Percentiles rank a stretch among this genome's conserved stretches.
Conservation (phyloP, 2,113 vertebrate species). For the Speoplatyrhinus poulsoni region DNA sequence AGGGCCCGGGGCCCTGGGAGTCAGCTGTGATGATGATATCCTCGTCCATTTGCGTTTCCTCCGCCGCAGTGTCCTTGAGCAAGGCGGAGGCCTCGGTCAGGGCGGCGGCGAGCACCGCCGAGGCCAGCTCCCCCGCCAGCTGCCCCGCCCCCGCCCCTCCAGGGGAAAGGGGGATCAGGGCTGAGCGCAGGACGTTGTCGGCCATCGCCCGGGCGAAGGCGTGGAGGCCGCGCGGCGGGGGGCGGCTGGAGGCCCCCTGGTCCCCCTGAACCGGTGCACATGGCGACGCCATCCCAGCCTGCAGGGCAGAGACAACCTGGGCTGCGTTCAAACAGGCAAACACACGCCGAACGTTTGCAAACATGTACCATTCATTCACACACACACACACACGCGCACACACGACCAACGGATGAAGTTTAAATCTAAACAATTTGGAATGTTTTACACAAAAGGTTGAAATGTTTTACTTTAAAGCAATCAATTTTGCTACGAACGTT, state of each 20-base stretch:
- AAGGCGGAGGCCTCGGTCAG: constrained; percentile 46
- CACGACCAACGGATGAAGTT: too few relatives aligned
- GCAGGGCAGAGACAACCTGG: constrained; percentile 10
- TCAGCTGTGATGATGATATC: background rate
- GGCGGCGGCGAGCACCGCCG: constrained; percentile 35
- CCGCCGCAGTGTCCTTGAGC: background rate
- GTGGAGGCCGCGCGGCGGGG: constrained; percentile 28
- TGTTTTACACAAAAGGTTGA: too few relatives aligned
- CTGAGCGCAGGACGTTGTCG: constrained; percentile 52
- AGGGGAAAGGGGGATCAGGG: constrained; percentile 7
- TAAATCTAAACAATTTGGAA: too few relatives aligned
- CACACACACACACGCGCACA: too few relatives aligned
- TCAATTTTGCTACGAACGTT: too few relatives aligned
- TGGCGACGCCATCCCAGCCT: constrained; percentile 45
- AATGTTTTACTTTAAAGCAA: too few relatives aligned
- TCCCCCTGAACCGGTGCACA: constrained; percentile 4
- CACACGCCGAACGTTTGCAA: too few relatives aligned
- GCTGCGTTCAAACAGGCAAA: too few relatives aligned
- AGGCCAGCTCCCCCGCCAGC: constrained; percentile 50
- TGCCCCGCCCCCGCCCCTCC: constrained; percentile 6
- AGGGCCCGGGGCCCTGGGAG: background rate
- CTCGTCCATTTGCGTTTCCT: background rate
- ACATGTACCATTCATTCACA: too few relatives aligned
- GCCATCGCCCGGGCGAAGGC: constrained; percentile 62
- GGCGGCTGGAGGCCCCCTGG: background rate